Conservation (phyloP, 2,113 vertebrate genomes). For the Anhinga anhinga region DNA sequence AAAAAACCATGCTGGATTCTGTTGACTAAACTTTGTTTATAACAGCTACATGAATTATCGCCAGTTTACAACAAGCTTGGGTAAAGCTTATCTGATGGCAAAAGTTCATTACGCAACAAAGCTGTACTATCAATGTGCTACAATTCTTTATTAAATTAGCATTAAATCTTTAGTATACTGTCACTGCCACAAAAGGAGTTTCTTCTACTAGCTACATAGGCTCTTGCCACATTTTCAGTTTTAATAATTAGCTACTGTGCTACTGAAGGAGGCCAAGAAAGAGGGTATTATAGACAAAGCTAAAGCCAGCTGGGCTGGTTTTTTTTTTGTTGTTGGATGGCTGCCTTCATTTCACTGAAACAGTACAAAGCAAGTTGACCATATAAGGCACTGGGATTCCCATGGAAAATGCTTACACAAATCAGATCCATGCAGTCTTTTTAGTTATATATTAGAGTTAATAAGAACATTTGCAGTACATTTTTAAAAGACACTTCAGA, state of each 20-base stretch:
- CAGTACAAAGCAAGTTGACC: constrained; percentile 82
- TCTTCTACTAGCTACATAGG: constrained; percentile 68
- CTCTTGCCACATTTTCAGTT: constrained; percentile 47
- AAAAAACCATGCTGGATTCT: background rate
- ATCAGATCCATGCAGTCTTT: constrained; percentile 64
- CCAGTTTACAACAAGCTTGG: background rate
- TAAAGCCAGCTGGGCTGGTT: constrained; percentile 72
- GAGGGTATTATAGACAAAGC: constrained; percentile 62
- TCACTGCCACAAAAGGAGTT: constrained; percentile 85
- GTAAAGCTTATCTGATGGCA: background rate
- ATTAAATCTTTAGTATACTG: constrained; percentile 2
- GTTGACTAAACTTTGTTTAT: background rate
- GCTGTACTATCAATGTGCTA: background rate
- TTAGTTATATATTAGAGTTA: constrained; percentile 33
- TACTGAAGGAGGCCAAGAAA: constrained; percentile 70
- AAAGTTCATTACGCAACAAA: background rate
- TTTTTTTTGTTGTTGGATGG: constrained; percentile 68
- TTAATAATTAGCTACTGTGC: constrained; percentile 72
- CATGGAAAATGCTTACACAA: constrained; percentile 78
- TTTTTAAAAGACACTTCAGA: constrained; percentile 8
- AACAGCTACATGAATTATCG: background rate
- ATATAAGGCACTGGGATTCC: constrained; percentile 96
- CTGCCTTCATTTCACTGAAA: constrained; percentile 78
- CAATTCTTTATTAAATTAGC: constrained; percentile 24
- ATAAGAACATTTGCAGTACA: background rate